Evolutionary conservation across 2,888 invertebrate species (phyloP).

Genomic region (Lydus trimaculatus): DNA sequence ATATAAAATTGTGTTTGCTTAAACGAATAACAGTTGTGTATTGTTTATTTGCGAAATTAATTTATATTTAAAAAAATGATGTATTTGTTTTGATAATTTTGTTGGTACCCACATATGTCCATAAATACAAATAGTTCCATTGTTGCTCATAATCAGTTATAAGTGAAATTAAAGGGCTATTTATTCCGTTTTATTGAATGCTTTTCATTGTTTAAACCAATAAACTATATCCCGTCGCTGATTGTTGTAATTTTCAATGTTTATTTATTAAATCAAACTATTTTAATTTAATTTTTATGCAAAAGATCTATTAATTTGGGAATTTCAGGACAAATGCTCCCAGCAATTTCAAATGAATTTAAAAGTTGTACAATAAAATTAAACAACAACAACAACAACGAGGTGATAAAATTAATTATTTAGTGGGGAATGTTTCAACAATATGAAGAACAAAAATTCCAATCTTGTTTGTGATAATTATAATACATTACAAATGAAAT

Average conservation of each 20-base stretch:
- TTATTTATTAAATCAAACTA: neutral
- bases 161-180: neutral
- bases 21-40: neutral
- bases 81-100: neutral
- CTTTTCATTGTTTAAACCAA: neutral
- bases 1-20: neutral
- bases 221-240: neutral
- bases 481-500: no score
- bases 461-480: neutral
- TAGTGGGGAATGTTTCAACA: neutral
- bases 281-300: neutral
- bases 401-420: neutral
- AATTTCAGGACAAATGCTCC: neutral
- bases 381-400: neutral
- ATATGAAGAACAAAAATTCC: neutral
- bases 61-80: neutral
- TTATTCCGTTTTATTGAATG: neutral
- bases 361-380: neutral
- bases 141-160: neutral
- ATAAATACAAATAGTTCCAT: neutral
- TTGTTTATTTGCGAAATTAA: neutral
- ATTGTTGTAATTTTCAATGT: neutral
- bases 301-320: neutral
- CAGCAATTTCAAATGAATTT: neutral
- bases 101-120: neutral